Evolutionary conservation across 2,888 invertebrate genomes (phyloP).

Genomic region (Meloe dianella): DNA sequence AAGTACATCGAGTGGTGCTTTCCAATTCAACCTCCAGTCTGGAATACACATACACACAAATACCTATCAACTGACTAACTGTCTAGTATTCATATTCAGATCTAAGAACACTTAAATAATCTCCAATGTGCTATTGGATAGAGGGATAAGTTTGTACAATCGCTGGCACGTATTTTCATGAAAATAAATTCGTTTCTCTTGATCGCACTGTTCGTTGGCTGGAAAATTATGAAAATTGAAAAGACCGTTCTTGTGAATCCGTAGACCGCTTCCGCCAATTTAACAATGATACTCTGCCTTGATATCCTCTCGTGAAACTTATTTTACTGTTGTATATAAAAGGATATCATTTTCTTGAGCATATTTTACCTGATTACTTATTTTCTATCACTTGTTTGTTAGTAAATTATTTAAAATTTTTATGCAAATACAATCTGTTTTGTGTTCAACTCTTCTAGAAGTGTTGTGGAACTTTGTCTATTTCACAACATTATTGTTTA

Average conservation of each 20-base stretch:
- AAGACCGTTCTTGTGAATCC: conserved; percentile 45
- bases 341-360: too few relatives aligned
- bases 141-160: conserved; percentile 20
- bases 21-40: background rate
- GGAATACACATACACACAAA: background rate
- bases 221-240: conserved; percentile 59
- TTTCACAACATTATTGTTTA: background rate
- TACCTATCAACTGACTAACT: background rate
- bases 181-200: conserved; percentile 46
- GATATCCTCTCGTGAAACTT: conserved; percentile 48
- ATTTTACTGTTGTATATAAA: conserved; percentile 53
- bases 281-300: conserved; percentile 55
- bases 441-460: too few relatives aligned
- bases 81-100: background rate
- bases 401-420: too few relatives aligned
- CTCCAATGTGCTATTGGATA: conserved; percentile 25
- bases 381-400: too few relatives aligned
- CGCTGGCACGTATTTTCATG: conserved; percentile 23
- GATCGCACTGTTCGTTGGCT: conserved; percentile 49
- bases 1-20: conserved; percentile 16
- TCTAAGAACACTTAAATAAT: conserved; percentile 23
- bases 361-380: too few relatives aligned
- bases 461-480: too few relatives aligned
- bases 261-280: conserved; percentile 56
- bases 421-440: background rate